Percentiles rank a stretch among this genome's conserved stretches.
Evolutionary conservation across 1,140 invertebrate species (phyloP).

Genomic region (Hycleus cichorii): DNA sequence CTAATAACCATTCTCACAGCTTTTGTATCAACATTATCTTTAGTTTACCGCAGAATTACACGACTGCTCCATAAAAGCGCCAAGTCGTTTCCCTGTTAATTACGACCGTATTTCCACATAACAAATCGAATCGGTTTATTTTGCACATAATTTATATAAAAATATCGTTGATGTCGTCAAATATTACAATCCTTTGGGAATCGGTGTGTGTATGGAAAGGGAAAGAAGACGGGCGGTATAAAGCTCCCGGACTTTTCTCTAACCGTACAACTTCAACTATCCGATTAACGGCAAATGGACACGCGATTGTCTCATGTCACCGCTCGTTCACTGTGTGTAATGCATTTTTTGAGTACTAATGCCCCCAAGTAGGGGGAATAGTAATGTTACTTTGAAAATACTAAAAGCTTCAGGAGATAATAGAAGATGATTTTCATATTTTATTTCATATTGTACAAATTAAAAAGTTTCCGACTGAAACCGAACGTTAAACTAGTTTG

Average conservation of each 20-base stretch:
- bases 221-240: not conserved
- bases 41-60: slow-evolving; percentile 4
- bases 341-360: not conserved
- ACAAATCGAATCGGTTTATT: too few species aligned
- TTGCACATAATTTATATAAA: too few species aligned
- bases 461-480: not conserved
- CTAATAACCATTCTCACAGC: not conserved
- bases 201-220: not conserved
- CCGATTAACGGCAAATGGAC: slow-evolving; percentile 15
- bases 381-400: not conserved
- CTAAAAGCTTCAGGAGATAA: not conserved
- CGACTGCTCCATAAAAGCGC: slow-evolving; percentile 11
- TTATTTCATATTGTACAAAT: not conserved
- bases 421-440: not conserved
- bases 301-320: slow-evolving; percentile 9
- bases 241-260: slow-evolving; percentile 4
- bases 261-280: slow-evolving; percentile 3
- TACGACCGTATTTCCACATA: not conserved
- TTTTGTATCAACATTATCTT: slow-evolving; percentile 14
- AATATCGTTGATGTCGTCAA: too few species aligned
- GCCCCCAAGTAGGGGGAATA: not conserved
- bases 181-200: slow-evolving; percentile 1
- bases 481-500: slow-evolving; percentile 12
- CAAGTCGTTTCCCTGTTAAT: slow-evolving; percentile 9
- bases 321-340: not conserved